Evolutionary conservation across 2,888 invertebrate genomes (phyloP).

Genomic region (Clunio marinus): DNA sequence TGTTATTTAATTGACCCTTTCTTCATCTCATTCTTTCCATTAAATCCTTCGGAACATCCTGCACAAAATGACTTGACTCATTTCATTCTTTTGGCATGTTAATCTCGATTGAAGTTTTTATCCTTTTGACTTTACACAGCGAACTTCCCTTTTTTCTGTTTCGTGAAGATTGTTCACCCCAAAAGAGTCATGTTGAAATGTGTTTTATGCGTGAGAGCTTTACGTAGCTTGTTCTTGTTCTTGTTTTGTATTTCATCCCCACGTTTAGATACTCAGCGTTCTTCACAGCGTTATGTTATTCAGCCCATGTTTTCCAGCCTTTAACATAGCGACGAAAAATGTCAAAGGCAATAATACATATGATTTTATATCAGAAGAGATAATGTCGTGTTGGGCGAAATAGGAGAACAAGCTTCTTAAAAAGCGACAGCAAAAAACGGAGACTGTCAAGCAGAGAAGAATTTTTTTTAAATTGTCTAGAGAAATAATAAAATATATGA

Average conservation of each 20-base stretch:
- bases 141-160: background rate
- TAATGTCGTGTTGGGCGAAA: background rate
- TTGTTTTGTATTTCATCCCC: no score
- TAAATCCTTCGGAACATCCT: no score
- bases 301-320: background rate
- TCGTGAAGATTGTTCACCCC: no score
- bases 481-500: slow-evolving; percentile 24
- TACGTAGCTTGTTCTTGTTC: no score
- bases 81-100: no score
- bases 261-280: no score
- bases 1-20: background rate
- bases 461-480: slow-evolving; percentile 13
- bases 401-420: background rate
- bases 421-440: background rate
- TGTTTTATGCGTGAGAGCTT: slow-evolving; percentile 5
- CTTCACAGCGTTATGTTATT: no score
- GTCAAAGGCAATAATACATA: slow-evolving; percentile 20
- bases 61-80: no score
- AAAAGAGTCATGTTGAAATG: background rate
- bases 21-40: background rate
- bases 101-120: background rate
- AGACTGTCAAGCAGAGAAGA: background rate
- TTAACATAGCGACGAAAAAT: background rate
- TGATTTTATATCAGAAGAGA: slow-evolving; percentile 6
- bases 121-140: background rate